These are phyloP conservation scores for Torymus tubicola DNA, from an alignment of 2,888 invertebrate species.

Conservation along the genomic window DNA sequence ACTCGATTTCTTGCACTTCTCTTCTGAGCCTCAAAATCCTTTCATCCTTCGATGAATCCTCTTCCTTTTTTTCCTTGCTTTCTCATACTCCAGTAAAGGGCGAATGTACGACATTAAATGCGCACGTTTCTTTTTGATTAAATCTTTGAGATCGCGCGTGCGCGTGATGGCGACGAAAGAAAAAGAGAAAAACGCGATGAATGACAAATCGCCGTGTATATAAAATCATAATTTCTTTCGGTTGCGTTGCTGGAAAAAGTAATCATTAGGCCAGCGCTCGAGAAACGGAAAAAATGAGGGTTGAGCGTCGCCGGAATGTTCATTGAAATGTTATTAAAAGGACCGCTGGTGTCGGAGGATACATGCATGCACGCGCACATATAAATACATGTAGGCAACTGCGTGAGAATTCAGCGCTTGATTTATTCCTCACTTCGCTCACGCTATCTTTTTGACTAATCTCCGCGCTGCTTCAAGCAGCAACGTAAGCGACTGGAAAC, in stretches of 20 bases:
- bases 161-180: neutral
- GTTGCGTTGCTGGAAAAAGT: neutral
- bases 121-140: slow-evolving; percentile 11
- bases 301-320: slow-evolving; percentile 29
- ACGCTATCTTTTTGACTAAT: slow-evolving; percentile 50
- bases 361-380: neutral
- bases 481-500: slow-evolving; percentile 4
- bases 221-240: slow-evolving; percentile 35
- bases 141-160: neutral
- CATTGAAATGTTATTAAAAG: slow-evolving; percentile 48
- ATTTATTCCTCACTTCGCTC: slow-evolving; percentile 24
- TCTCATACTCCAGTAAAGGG: neutral
- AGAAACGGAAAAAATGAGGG: slow-evolving; percentile 28
- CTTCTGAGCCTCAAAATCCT: neutral
- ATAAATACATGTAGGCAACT: too few relatives aligned
- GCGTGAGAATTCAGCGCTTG: slow-evolving; percentile 21
- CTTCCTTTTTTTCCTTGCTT: neutral
- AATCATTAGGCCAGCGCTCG: slow-evolving; percentile 13
- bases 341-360: neutral
- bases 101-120: too few relatives aligned
- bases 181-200: neutral
- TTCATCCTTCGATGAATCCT: neutral
- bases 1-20: neutral
- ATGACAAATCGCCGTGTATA: neutral
- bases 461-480: slow-evolving; percentile 13